phyloP scores from a whole-genome alignment of 2,888 invertebrate species.

The Geotrupes spiniger region DNA sequence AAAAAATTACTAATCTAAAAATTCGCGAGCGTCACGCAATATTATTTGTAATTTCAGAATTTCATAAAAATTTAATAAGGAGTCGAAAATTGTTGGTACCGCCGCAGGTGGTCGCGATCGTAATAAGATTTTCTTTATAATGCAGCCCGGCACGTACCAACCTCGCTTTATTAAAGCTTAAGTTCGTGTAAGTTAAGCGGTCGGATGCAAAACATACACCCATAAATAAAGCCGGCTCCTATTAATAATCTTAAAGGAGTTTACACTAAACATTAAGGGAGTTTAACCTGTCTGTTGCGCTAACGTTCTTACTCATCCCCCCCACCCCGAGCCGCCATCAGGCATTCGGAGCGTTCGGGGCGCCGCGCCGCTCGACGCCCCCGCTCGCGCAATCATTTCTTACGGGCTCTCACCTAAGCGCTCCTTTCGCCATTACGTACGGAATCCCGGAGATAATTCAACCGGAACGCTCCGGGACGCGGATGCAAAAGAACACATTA shows the following conservation, averaged over 20 bases:
- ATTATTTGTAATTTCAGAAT: no score
- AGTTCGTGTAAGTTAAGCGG: neutral
- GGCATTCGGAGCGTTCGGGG: neutral
- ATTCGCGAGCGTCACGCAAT: no score
- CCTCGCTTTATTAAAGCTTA: no score
- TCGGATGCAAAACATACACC: slow-evolving; percentile 20
- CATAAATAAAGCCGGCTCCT: slow-evolving; percentile 18
- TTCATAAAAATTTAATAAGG: no score
- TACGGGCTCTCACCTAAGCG: slow-evolving; percentile 34
- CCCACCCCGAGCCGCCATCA: neutral
- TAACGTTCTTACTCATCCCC: slow-evolving; percentile 6
- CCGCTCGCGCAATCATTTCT: slow-evolving; percentile 29
- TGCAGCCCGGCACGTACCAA: no score
- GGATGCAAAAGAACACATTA: slow-evolving; percentile 39
- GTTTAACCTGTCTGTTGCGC: slow-evolving; percentile 13
- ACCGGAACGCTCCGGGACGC: slow-evolving; percentile 32
- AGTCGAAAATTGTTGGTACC: no score
- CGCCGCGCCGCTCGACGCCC: neutral
- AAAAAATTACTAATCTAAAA: no score
- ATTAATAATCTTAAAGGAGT: slow-evolving; percentile 21
- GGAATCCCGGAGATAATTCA: slow-evolving; percentile 39
- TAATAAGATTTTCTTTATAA: no score
- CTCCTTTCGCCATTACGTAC: slow-evolving; percentile 34
- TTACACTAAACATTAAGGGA: slow-evolving; percentile 18
- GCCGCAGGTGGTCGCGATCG: no score